phyloP scores from a whole-genome alignment of 2,888 invertebrate species.

The Therioaphis trifolii region DNA sequence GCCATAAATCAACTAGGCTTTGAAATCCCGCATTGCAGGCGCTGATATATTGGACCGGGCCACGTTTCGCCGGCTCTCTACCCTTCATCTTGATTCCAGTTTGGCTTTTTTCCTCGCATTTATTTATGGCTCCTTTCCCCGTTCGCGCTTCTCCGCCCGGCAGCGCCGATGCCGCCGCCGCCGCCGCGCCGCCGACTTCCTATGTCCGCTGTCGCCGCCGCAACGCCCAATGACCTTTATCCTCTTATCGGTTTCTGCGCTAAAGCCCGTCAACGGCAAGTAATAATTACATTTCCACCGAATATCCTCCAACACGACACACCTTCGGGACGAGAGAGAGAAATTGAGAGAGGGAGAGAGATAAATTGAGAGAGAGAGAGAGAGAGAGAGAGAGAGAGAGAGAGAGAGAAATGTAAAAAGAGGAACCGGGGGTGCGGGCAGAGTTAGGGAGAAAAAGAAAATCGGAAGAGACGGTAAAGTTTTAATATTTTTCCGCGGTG shows the following conservation, averaged over 20 bases:
- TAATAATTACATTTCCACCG: constrained; percentile 48
- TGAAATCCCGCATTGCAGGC: constrained; percentile 63
- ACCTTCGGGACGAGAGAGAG: background rate
- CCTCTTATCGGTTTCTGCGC: constrained; percentile 47
- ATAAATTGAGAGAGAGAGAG: too few species aligned
- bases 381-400: background rate
- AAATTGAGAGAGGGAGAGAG: too few species aligned
- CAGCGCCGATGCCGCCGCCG: too few species aligned
- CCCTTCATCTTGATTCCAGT: constrained; percentile 63
- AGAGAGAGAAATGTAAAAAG: too few species aligned
- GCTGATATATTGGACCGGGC: constrained; percentile 63
- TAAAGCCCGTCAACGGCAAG: constrained; percentile 48
- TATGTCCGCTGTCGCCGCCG: constrained; percentile 32
- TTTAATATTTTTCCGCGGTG: constrained; percentile 19
- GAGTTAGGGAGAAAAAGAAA: too few species aligned
- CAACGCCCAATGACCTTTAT: constrained; percentile 57
- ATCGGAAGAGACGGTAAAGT: background rate
- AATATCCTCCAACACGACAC: constrained; percentile 15
- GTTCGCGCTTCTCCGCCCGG: background rate
- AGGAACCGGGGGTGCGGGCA: too few species aligned
- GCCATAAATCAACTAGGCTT: constrained; percentile 62
- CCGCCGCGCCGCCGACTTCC: background rate
- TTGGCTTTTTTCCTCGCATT: constrained; percentile 61
- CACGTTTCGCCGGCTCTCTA: constrained; percentile 60
- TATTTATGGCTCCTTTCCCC: constrained; percentile 51